Conservation (phyloP, 2,888 invertebrate genomes). For the Tillus elongatus region DNA sequence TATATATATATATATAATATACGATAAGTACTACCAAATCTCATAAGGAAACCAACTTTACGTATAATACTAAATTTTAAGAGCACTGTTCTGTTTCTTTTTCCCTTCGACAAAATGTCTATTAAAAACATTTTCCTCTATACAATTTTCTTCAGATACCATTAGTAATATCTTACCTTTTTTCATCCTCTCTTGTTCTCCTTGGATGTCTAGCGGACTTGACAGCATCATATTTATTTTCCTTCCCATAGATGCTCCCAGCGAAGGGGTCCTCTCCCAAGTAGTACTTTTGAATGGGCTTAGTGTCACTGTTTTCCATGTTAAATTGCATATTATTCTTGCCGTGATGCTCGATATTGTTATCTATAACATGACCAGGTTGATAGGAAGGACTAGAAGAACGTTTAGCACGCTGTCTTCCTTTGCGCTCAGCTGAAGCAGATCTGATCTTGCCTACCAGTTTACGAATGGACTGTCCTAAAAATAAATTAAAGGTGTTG, state of each 20-base stretch:
- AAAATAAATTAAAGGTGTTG: constrained; percentile 11
- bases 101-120: no score
- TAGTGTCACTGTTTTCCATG: constrained; percentile 13
- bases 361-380: constrained; percentile 48
- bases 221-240: constrained; percentile 70
- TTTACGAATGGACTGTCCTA: constrained; percentile 74
- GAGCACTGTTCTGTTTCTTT: no score
- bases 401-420: constrained; percentile 49
- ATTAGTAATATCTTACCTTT: no score
- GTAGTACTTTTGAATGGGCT: constrained; percentile 68
- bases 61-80: no score
- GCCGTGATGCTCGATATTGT: constrained; percentile 39
- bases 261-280: constrained; percentile 81
- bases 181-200: constrained; percentile 27
- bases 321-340: constrained; percentile 22
- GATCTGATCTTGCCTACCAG: constrained; percentile 75
- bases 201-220: constrained; percentile 42
- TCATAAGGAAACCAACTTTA: no score
- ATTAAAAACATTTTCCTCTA: no score
- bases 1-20: no score
- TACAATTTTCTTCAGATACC: no score
- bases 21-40: no score
- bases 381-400: constrained; percentile 54
- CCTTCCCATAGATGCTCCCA: constrained; percentile 72
- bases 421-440: constrained; percentile 58